Percentiles rank a stretch among this genome's conserved stretches.
Evolutionary conservation across 2,113 vertebrate species (phyloP).

Genomic region (Lontra canadensis): DNA sequence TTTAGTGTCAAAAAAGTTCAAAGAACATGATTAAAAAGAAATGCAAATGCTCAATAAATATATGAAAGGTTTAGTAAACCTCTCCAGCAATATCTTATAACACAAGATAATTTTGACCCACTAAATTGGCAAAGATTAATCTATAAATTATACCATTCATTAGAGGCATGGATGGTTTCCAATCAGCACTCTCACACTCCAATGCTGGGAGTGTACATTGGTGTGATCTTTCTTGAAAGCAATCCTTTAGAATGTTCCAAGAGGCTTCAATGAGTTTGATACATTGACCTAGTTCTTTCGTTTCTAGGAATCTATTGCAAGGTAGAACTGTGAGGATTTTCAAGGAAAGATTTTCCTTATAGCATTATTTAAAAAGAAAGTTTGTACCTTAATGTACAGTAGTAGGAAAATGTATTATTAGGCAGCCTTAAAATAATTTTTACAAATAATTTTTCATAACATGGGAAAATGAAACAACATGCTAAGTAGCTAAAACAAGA

Average conservation of each 20-base stretch:
- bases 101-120: background rate
- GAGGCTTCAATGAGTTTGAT: background rate
- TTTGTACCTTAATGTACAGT: background rate
- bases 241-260: constrained; percentile 19
- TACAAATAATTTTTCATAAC: background rate
- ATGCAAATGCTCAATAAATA: background rate
- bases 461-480: background rate
- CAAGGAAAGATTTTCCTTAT: constrained; percentile 18
- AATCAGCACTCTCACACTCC: background rate
- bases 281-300: background rate
- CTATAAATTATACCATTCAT: background rate
- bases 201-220: background rate
- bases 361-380: constrained; percentile 20
- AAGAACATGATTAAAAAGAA: constrained; percentile 17
- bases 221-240: background rate
- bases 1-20: background rate
- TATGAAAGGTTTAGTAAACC: background rate
- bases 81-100: background rate
- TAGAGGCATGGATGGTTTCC: background rate
- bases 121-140: background rate
- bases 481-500: background rate
- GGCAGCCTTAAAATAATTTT: background rate
- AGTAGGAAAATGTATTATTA: background rate
- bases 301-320: constrained; percentile 19
- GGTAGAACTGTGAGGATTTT: constrained; percentile 13